Percentiles rank a stretch among this genome's conserved stretches.
Conservation (phyloP, 1,140 invertebrate species). For the Saccostrea glomerata region DNA sequence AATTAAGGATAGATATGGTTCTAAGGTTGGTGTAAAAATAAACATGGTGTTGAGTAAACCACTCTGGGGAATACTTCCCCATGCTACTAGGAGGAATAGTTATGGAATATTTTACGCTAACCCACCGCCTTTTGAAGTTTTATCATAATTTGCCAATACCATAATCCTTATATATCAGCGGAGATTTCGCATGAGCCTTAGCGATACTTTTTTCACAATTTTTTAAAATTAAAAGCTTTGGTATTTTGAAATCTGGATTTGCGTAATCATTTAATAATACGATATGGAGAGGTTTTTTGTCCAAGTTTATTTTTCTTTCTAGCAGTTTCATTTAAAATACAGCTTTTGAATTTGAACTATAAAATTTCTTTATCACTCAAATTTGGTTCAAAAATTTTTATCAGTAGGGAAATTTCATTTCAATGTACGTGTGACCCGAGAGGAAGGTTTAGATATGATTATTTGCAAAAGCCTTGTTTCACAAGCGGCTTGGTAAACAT, state of each 20-base stretch:
- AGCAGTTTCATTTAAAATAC: background rate
- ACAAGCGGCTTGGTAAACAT: slow-evolving; percentile 39
- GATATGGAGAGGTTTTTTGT: background rate
- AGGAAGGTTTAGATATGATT: slow-evolving; percentile 35
- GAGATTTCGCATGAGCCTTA: slow-evolving; percentile 25
- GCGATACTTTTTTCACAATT: slow-evolving; percentile 42
- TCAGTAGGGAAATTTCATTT: slow-evolving; percentile 47
- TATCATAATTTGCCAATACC: slow-evolving; percentile 48
- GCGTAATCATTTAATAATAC: slow-evolving; percentile 28
- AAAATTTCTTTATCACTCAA: slow-evolving; percentile 32
- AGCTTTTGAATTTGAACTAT: slow-evolving; percentile 28
- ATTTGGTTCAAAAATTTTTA: slow-evolving; percentile 30
- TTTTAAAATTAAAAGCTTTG: slow-evolving; percentile 41
- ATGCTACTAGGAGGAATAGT: slow-evolving; percentile 20
- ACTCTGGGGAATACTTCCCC: slow-evolving; percentile 25
- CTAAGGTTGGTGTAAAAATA: slow-evolving; percentile 36
- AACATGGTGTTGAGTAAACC: slow-evolving; percentile 6
- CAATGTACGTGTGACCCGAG: slow-evolving; percentile 37
- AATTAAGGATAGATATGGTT: slow-evolving; percentile 37
- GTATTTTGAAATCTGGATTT: slow-evolving; percentile 29
- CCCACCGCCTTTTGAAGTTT: slow-evolving; percentile 44
- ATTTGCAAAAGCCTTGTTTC: slow-evolving; percentile 44
- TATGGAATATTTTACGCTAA: slow-evolving; percentile 34
- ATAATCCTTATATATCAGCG: slow-evolving; percentile 26
- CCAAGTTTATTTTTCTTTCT: background rate